Evolutionary conservation across 1,140 invertebrate species (phyloP), one percentile per base, ranked within the genome.

Genomic region (Zaprionus gabonicus): DNA sequence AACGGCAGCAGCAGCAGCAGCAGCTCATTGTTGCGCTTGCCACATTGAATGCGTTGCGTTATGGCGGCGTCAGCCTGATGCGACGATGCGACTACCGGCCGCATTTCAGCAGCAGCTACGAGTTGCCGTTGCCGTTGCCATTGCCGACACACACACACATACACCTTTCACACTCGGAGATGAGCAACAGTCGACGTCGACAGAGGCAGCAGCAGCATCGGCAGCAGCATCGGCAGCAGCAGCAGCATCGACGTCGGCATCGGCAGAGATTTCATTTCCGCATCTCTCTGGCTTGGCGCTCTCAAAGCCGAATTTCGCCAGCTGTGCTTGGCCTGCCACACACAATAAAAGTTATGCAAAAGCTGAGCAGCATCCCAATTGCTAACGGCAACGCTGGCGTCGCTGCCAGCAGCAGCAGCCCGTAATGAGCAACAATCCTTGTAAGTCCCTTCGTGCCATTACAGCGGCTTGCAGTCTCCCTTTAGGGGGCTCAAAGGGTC

Each of bases 21-120:
- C 67, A 90, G 79, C 79, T 90, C 86, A 90, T 90, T 90, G 85
- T 90, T 90, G 85, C 85, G 85, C 85, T 90, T 90, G 86, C 86
- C 85, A 90, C 85, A 90, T 90, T 90, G 85, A 90, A 90, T 91
- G 86, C 86, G 85, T 85, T 90, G 86, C 85, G 85, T 90, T 90
- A 90, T 90, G 82, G 85, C 85, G 84, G 84, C 85, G 81, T 85
- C 90, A 82, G 86, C 73, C 85, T 82, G 84, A 86, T 86, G 83
- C 83, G 83, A 83, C 84, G 81, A 90, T 88, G 84, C 84, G 85
- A 90, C 85, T 90, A 90, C 85, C 85, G 85, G 85, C 85, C 85
- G 86, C 85, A 90, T 82, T 82, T 85, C 64, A 81, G 71, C 85
- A 76, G 72, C 76, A 73, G 73, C 82, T 68, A 64, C 60, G 60